Percentiles rank a stretch among this genome's conserved stretches.
These are phyloP conservation scores for Drosophila mayri DNA, from an alignment of 1,140 invertebrate species.

Conservation along the genomic window DNA sequence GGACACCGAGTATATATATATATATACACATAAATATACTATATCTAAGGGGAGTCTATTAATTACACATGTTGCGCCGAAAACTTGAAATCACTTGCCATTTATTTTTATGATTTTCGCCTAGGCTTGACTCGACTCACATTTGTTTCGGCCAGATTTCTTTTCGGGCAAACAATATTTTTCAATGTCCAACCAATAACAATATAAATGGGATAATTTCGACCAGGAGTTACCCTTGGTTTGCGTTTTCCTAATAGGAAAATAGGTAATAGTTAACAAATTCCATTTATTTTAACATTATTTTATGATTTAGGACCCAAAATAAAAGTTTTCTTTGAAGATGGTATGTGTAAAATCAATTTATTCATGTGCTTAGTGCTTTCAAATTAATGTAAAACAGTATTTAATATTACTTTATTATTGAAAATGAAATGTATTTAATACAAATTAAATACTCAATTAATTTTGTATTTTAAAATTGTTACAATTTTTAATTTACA, in stretches of 20 bases:
- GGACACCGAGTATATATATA: not conserved
- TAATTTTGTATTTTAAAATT: too few species aligned
- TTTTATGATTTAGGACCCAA: not conserved
- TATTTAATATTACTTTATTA: too few species aligned
- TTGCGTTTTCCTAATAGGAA: not conserved
- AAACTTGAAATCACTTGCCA: slow-evolving; percentile 71
- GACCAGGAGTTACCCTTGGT: slow-evolving; percentile 1
- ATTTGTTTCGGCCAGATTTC: slow-evolving; percentile 51
- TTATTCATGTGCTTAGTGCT: too few species aligned
- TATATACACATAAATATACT: not conserved
- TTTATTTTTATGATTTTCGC: slow-evolving; percentile 70
- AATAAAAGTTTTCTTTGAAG: not conserved
- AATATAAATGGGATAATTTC: slow-evolving; percentile 23
- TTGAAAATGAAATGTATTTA: too few species aligned
- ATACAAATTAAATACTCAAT: too few species aligned
- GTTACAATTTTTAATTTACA: not conserved
- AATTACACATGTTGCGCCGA: slow-evolving; percentile 77
- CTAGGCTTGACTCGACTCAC: not conserved
- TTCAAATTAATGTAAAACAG: too few species aligned
- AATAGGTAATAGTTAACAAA: not conserved
- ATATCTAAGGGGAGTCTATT: slow-evolving; percentile 61
- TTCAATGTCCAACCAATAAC: slow-evolving; percentile 49
- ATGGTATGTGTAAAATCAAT: too few species aligned
- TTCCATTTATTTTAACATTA: not conserved
- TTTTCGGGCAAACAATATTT: slow-evolving; percentile 51